Evolutionary conservation across 2,888 invertebrate genomes (phyloP).

Genomic region (Ormyrus labotus): DNA sequence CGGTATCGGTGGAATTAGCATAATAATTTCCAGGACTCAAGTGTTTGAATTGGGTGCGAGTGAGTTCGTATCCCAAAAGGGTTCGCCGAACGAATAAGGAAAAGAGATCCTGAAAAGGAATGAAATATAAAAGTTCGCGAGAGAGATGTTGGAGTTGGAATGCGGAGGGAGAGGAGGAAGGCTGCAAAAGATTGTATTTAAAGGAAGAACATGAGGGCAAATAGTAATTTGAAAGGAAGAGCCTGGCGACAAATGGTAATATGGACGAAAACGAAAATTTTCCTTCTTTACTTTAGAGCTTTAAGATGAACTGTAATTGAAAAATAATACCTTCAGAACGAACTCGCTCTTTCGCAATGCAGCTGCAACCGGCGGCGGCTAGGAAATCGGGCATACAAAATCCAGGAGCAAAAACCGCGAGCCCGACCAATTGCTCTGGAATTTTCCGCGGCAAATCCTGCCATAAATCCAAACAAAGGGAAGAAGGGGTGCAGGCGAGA

Average conservation of each 20-base stretch:
- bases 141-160: neutral
- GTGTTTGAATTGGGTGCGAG: conserved; percentile 15
- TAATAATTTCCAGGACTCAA: conserved; percentile 44
- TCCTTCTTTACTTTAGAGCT: no score
- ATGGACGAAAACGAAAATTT: no score
- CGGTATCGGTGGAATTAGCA: conserved; percentile 46
- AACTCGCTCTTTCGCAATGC: no score
- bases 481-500: no score
- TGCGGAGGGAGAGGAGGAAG: neutral
- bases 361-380: no score
- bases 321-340: no score
- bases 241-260: no score
- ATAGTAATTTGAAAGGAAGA: conserved; percentile 10
- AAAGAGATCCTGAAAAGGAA: neutral
- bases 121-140: conserved; percentile 17
- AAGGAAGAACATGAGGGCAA: neutral
- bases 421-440: no score
- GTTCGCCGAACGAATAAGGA: conserved; percentile 14
- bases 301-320: no score
- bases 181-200: neutral
- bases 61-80: conserved; percentile 31
- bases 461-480: neutral
- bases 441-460: neutral
- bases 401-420: neutral
- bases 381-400: neutral